These are phyloP conservation scores for Leucopsar rothschildi DNA, from an alignment of 2,113 vertebrate genomes.

Conservation along the genomic window DNA sequence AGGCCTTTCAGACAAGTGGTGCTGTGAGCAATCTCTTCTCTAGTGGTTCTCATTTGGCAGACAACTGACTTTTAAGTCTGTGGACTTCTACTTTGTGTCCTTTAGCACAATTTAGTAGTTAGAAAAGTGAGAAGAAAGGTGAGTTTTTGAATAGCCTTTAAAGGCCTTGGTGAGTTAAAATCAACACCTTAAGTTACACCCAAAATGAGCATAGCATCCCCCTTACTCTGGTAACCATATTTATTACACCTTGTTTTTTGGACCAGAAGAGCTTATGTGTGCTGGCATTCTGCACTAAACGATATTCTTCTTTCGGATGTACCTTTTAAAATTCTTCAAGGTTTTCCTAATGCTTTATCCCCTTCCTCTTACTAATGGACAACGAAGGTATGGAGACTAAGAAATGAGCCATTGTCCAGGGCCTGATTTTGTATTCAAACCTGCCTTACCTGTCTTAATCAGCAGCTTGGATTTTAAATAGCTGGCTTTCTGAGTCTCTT, in stretches of 20 bases:
- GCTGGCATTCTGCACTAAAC: neutral
- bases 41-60: neutral
- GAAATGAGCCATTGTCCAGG: neutral
- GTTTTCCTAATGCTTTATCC: neutral
- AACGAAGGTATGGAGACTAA: neutral
- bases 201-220: neutral
- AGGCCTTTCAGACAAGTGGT: neutral
- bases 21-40: neutral
- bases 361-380: neutral
- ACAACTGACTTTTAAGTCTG: neutral
- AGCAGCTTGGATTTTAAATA: slow-evolving; percentile 17
- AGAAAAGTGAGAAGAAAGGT: neutral
- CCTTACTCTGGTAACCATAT: neutral
- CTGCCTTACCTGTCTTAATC: neutral
- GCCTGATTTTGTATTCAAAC: neutral
- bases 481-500: slow-evolving; percentile 9
- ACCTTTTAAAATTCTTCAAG: neutral
- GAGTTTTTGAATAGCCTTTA: neutral
- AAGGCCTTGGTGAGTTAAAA: neutral
- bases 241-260: neutral
- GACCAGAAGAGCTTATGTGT: neutral
- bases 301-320: neutral
- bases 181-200: neutral
- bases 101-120: neutral
- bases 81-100: neutral